Evolutionary conservation across 35 echinoderm and acorn worm species (phyloP).

Genomic region (Lytechinus pictus): DNA sequence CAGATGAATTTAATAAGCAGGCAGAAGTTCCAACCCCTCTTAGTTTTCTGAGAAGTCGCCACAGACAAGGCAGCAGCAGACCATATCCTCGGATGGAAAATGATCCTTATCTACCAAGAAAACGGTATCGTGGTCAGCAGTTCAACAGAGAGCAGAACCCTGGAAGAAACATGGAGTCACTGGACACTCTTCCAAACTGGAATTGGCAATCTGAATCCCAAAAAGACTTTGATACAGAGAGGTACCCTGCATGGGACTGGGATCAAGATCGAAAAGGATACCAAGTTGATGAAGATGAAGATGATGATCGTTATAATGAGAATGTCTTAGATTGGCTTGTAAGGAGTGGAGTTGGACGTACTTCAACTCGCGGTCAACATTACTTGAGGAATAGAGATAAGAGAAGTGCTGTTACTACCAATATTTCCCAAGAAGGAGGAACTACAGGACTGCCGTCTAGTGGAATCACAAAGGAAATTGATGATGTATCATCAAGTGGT

Average conservation of each 20-base stretch:
- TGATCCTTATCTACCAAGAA: background rate
- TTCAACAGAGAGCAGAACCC: background rate
- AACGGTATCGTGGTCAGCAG: constrained; percentile 23
- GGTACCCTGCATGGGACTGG: constrained; percentile 5
- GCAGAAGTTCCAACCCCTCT: background rate
- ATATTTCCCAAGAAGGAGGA: constrained; percentile 30
- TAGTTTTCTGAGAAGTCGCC: background rate
- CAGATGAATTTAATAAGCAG: background rate
- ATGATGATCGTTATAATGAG: constrained; percentile 5
- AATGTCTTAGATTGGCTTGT: constrained; percentile 28
- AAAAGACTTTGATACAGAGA: constrained; percentile 13
- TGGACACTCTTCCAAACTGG: background rate
- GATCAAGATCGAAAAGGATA: background rate
- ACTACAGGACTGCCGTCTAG: background rate
- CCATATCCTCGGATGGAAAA: background rate
- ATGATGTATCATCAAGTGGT: background rate
- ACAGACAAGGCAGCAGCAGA: background rate
- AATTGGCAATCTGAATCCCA: background rate
- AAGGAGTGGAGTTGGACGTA: background rate
- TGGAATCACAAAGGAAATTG: background rate
- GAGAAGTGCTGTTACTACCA: background rate
- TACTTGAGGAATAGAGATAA: background rate
- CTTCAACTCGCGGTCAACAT: background rate
- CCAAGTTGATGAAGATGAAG: background rate
- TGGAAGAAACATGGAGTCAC: background rate